Evolutionary conservation across 2,797 vertebrate species (phyloP).

Genomic region (Carcharodon carcharias): DNA sequence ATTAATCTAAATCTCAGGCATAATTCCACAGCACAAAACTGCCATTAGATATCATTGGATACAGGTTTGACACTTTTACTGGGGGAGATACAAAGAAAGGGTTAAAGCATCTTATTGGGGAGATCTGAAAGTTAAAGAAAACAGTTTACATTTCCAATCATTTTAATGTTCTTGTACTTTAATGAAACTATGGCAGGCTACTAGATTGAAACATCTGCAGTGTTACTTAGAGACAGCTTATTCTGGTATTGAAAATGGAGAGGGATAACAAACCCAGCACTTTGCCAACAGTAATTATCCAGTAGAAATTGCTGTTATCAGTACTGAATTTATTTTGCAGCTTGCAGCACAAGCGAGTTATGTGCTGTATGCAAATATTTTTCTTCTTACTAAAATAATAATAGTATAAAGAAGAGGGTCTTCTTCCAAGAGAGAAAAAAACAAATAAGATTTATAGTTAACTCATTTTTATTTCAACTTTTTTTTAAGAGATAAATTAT

Average conservation of each 20-base stretch:
- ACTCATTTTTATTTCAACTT: background rate
- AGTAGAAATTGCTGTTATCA: slow-evolving; percentile 24
- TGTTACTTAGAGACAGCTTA: slow-evolving; percentile 21
- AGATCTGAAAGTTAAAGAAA: background rate
- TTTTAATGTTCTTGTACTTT: background rate
- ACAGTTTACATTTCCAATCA: background rate
- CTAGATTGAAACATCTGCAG: slow-evolving; percentile 23
- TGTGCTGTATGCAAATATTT: background rate
- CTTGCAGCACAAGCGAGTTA: background rate
- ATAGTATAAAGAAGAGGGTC: background rate
- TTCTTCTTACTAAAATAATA: background rate
- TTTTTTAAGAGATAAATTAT: background rate
- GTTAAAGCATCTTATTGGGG: background rate
- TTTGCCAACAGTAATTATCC: slow-evolving; percentile 25
- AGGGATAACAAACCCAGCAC: background rate
- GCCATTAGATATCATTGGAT: background rate
- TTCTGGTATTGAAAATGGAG: slow-evolving; percentile 16
- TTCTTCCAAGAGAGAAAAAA: background rate
- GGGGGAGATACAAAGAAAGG: background rate
- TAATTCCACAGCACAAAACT: background rate
- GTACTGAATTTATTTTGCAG: background rate
- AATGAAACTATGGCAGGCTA: background rate
- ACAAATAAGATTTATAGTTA: background rate
- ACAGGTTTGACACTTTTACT: background rate
- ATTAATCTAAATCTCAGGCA: background rate